Evolutionary conservation across 2,113 vertebrate genomes (phyloP).

Genomic region (Indicator maculatus): DNA sequence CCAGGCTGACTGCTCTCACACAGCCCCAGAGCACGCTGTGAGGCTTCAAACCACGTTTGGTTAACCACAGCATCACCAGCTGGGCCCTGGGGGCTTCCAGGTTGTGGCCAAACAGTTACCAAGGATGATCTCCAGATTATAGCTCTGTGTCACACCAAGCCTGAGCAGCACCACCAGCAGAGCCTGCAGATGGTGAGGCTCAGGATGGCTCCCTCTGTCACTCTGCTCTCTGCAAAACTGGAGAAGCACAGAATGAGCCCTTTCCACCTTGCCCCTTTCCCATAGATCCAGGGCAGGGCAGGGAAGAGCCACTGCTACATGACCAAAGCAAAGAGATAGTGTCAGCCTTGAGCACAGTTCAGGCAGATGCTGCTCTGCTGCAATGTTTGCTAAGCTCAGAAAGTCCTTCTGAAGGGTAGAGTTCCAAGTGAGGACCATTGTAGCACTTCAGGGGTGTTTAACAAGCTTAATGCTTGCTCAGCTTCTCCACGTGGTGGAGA

Average conservation of each 20-base stretch:
- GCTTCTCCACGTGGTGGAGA: not conserved
- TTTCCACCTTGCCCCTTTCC: not conserved
- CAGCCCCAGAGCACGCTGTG: not conserved
- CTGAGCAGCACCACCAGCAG: not conserved
- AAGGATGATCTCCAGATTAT: not conserved
- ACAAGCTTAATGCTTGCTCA: not conserved
- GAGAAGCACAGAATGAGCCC: not conserved
- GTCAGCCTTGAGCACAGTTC: not conserved
- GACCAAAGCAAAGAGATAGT: not conserved
- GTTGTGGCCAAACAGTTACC: rapidly evolving
- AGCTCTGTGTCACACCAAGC: not conserved
- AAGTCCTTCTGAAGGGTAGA: not conserved
- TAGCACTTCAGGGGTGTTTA: not conserved
- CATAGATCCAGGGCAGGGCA: too few species aligned
- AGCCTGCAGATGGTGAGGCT: not conserved
- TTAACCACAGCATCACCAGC: not conserved
- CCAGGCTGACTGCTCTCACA: not conserved
- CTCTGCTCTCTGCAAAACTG: not conserved
- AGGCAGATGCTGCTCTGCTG: not conserved
- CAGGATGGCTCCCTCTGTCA: not conserved
- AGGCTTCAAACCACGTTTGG: not conserved
- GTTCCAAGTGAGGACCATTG: rapidly evolving
- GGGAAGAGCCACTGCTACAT: not conserved
- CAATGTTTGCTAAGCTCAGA: rapidly evolving
- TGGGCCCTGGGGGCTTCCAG: not conserved